Base-by-base conservation (phyloP, 2,113 vertebrate genomes). In the Xiphophorus hellerii region DNA sequence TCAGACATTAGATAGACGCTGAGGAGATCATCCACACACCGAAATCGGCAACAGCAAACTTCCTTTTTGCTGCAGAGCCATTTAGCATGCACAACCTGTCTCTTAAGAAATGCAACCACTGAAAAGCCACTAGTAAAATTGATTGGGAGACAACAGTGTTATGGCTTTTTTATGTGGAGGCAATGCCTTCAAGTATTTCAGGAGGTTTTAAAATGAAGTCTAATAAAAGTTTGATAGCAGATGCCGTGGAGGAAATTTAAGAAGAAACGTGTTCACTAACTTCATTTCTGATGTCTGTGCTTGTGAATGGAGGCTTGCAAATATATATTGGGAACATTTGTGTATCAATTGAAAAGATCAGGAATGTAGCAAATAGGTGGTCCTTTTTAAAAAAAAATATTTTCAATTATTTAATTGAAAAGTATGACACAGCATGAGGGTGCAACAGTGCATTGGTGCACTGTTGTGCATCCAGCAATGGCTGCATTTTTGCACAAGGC, bases 171-270 rank as follows among this genome's bases (percentile, higher is more conserved):
- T 84, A 62, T 81, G 64, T 67, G 62, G 33, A 74, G 42, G 63
- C 14, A 74, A 60, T 51, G 17, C 2, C 17, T 78, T 72, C 44
- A 31, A 65, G 62, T 69, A 28, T 73, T 66, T 62, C 22, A 77
- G 35, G 68, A 71, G 67, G 37, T 79, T 74, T 77, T 70, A 30
- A 35, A 62, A 35, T 73, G 2, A 25, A 69, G n/a, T 74, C n/a
- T 63, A 83, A 74, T 86, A 77, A 74, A 84, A 81, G 73, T 89
- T 74, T 76, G 39, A 84, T 67, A 71, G 73, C 76, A 69, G 65
- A 84, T 22, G 22, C 54, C 69, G 66, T 20, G 35, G 65, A 73
- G 42, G 48, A 54, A 76, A 66, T 69, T 20, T 27, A 29, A 73
- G 2, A 69, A n/a, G 60, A 69, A 11, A 10, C 12, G 33, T 54